phyloP scores from a whole-genome alignment of 2,797 vertebrate genomes.

The Sebastes umbrosus region DNA sequence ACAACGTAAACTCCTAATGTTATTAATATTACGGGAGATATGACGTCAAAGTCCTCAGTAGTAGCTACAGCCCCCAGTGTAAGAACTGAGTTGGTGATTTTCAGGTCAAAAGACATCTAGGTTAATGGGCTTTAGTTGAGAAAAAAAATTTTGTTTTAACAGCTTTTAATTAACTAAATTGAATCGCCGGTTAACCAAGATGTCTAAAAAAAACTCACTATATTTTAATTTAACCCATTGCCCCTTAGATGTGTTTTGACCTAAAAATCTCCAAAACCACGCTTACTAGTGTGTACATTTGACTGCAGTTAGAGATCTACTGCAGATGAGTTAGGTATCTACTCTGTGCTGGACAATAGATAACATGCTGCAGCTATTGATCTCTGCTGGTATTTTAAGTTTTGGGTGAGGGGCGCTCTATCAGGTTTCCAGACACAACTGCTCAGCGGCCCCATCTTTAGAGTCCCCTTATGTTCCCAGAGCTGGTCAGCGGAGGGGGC shows the following conservation, averaged over 20 bases:
- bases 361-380: conserved; percentile 86
- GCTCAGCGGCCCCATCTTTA: conserved; percentile 63
- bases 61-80: background rate
- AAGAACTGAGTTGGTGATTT: background rate
- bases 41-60: background rate
- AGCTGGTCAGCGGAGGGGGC: background rate
- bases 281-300: background rate
- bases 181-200: background rate
- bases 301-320: conserved; percentile 14
- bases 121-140: background rate
- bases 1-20: background rate
- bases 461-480: conserved; percentile 49
- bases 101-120: background rate
- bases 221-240: background rate
- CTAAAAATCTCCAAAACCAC: background rate
- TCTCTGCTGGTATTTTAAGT: conserved; percentile 84
- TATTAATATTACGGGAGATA: background rate
- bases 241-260: background rate
- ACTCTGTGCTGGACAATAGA: conserved; percentile 75
- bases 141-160: background rate
- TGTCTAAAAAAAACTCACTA: background rate
- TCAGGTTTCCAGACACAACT: conserved; percentile 83
- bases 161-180: background rate
- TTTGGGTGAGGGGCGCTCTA: conserved; percentile 78
- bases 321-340: conserved; percentile 51